phyloP scores from a whole-genome alignment of 2,113 vertebrate genomes.

The Seriola dumerili region DNA sequence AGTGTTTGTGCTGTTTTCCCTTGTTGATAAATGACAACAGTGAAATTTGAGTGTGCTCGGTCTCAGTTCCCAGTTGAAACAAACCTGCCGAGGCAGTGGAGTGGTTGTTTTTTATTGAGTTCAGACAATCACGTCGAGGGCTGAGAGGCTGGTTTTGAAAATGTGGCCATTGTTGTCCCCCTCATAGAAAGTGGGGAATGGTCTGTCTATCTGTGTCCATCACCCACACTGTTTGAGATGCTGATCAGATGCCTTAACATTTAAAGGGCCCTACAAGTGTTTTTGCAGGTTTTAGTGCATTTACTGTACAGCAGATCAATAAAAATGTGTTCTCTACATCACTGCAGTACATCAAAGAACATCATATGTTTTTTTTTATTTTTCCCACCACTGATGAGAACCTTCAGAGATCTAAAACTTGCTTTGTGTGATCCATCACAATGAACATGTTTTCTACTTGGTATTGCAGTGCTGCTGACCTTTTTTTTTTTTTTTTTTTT shows the following conservation, averaged over 20 bases:
- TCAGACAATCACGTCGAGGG: slow-evolving; percentile 34
- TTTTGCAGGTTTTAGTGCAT: slow-evolving; percentile 12
- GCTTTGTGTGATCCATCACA: not conserved
- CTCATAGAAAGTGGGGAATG: slow-evolving; percentile 11
- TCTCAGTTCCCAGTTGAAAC: slow-evolving; percentile 32
- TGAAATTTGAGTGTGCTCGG: slow-evolving; percentile 56
- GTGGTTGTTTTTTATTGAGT: slow-evolving; percentile 50
- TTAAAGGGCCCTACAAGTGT: not conserved
- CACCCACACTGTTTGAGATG: not conserved
- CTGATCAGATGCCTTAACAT: slow-evolving; percentile 1
- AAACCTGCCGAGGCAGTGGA: slow-evolving; percentile 54
- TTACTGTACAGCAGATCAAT: not conserved
- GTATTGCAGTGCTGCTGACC: slow-evolving; percentile 9
- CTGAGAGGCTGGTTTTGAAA: slow-evolving; percentile 33
- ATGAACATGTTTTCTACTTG: not conserved
- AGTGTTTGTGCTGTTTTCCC: slow-evolving; percentile 37
- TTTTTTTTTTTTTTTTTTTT: no score
- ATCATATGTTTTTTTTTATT: not conserved
- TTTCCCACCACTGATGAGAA: slow-evolving; percentile 1
- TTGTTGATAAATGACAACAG: slow-evolving; percentile 60
- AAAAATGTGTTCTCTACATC: not conserved
- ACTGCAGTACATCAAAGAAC: not conserved
- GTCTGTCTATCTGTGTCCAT: slow-evolving; percentile 1
- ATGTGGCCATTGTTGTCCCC: slow-evolving; percentile 30
- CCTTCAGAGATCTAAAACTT: not conserved